Evolutionary conservation across 2,797 vertebrate genomes (phyloP).

Genomic region (Botia almorhae): DNA sequence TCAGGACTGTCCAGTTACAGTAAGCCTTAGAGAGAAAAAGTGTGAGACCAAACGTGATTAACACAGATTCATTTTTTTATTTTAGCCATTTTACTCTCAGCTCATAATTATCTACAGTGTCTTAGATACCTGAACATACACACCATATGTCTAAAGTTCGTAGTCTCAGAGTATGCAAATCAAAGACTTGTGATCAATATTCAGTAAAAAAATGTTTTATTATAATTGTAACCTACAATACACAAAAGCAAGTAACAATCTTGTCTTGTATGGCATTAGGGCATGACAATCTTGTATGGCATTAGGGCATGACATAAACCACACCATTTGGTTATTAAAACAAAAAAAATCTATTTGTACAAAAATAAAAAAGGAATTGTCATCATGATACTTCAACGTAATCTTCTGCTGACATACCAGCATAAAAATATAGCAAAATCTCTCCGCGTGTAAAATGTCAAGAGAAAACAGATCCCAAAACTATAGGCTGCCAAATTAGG

Average conservation of each 20-base stretch:
- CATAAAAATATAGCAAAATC: neutral
- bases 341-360: no score
- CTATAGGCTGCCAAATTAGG: neutral
- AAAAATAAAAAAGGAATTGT: neutral
- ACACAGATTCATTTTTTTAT: neutral
- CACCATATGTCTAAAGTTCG: neutral
- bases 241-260: no score
- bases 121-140: neutral
- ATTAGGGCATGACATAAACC: no score
- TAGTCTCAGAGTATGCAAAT: neutral
- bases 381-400: neutral
- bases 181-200: slow-evolving; percentile 17
- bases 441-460: slow-evolving; percentile 3
- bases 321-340: no score
- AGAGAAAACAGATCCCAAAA: slow-evolving; percentile 17
- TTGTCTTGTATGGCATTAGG: no score
- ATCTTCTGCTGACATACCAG: neutral
- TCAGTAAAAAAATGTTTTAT: neutral
- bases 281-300: no score
- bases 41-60: slow-evolving; percentile 11
- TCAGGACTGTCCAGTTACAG: slow-evolving; percentile 11
- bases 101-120: neutral
- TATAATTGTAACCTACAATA: neutral
- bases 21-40: neutral
- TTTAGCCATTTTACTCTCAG: neutral